These are phyloP conservation scores for Mechanitis mazaeus DNA, from an alignment of 2,888 invertebrate species.

Conservation along the genomic window DNA sequence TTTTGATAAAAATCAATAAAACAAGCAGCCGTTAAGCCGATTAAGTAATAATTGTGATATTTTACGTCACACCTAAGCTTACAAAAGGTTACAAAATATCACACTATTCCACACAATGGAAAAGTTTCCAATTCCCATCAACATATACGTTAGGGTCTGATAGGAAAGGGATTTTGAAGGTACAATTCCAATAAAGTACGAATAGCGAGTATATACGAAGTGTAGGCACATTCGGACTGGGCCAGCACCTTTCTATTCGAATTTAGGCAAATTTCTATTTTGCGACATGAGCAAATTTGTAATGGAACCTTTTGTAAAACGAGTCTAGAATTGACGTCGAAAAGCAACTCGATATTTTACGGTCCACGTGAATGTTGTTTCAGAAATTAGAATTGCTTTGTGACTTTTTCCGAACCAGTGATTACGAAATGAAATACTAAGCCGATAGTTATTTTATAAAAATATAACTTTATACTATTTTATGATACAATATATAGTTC, in stretches of 20 bases:
- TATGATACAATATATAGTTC: too few relatives aligned
- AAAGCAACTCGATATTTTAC: slow-evolving; percentile 22
- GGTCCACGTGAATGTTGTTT: slow-evolving; percentile 19
- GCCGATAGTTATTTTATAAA: neutral
- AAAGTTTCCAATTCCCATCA: slow-evolving; percentile 54
- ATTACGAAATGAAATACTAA: slow-evolving; percentile 8
- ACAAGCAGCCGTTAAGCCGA: too few relatives aligned
- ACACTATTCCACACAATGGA: slow-evolving; percentile 47
- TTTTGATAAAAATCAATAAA: too few relatives aligned
- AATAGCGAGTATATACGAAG: slow-evolving; percentile 51
- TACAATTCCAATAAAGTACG: slow-evolving; percentile 61
- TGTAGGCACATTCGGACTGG: slow-evolving; percentile 42
- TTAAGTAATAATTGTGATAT: too few relatives aligned
- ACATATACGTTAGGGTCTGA: slow-evolving; percentile 48
- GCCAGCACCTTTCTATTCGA: slow-evolving; percentile 47
- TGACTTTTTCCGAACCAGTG: slow-evolving; percentile 15
- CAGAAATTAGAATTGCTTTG: slow-evolving; percentile 15
- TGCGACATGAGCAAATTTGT: slow-evolving; percentile 59
- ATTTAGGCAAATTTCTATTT: slow-evolving; percentile 60
- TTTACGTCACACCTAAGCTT: slow-evolving; percentile 3
- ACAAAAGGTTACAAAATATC: slow-evolving; percentile 22
- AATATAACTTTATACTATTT: too few relatives aligned
- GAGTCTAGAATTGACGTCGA: slow-evolving; percentile 25
- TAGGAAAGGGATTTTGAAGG: slow-evolving; percentile 57
- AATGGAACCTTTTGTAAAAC: slow-evolving; percentile 45